Percentiles rank a stretch among this genome's conserved stretches.
Evolutionary conservation across 2,113 vertebrate species (phyloP).

Genomic region (Ammodramus savannarum): DNA sequence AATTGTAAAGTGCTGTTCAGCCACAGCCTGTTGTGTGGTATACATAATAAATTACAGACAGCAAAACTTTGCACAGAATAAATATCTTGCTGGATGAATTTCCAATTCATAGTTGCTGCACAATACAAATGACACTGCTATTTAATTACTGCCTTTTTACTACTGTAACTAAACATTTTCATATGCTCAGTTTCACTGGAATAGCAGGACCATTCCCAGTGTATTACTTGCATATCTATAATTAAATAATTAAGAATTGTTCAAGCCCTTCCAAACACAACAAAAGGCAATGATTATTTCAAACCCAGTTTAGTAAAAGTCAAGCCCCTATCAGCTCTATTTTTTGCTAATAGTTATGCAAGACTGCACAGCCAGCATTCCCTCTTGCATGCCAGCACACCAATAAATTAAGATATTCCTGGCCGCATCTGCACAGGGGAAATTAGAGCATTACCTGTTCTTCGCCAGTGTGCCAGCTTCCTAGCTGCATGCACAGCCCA

Average conservation of each 20-base stretch:
- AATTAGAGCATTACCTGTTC: constrained; percentile 89
- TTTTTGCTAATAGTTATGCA: constrained; percentile 81
- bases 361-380: constrained; percentile 80
- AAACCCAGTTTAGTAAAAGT: constrained; percentile 77
- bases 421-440: constrained; percentile 88
- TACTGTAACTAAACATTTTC: constrained; percentile 80
- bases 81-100: constrained; percentile 46
- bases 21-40: background rate
- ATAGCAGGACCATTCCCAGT: constrained; percentile 78
- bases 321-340: constrained; percentile 78
- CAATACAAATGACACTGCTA: constrained; percentile 66
- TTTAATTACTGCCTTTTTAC: constrained; percentile 77
- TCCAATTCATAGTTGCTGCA: constrained; percentile 44
- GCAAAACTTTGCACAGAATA: constrained; percentile 41
- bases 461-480: constrained; percentile 84
- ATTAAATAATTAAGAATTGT: constrained; percentile 83
- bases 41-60: constrained; percentile 41
- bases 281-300: constrained; percentile 77
- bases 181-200: constrained; percentile 76
- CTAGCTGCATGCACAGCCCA: constrained; percentile 83
- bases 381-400: constrained; percentile 86
- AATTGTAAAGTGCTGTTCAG: constrained; percentile 12
- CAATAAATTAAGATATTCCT: constrained; percentile 93
- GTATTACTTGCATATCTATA: constrained; percentile 77
- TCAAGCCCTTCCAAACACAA: constrained; percentile 80